phyloP scores from a whole-genome alignment of 1,140 invertebrate species.

The Mycetomoellerius zeteki region DNA sequence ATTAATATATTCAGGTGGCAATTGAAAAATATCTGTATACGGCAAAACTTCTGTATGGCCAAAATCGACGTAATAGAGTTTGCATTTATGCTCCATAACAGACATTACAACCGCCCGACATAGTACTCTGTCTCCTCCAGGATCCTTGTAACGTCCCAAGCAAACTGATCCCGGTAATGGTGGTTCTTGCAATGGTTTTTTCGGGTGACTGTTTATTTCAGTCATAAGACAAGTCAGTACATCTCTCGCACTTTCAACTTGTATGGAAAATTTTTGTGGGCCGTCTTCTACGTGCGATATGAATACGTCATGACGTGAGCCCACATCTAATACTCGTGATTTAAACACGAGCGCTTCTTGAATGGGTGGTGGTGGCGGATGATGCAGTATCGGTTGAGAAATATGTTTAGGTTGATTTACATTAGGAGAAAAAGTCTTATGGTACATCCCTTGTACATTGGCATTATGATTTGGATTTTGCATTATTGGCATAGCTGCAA shows the following conservation, averaged over 20 bases:
- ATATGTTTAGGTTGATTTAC: conserved; percentile 54
- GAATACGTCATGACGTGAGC: conserved; percentile 89
- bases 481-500: conserved; percentile 24
- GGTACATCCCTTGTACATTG: conserved; percentile 41
- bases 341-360: conserved; percentile 88
- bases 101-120: conserved; percentile 92
- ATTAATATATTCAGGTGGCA: conserved; percentile 90
- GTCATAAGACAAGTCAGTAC: conserved; percentile 90
- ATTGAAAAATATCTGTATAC: conserved; percentile 90
- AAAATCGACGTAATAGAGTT: conserved; percentile 93
- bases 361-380: not conserved
- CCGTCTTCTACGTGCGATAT: conserved; percentile 93
- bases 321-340: conserved; percentile 88
- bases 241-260: conserved; percentile 88
- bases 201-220: conserved; percentile 88
- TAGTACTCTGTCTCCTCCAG: conserved; percentile 89
- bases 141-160: conserved; percentile 89
- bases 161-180: conserved; percentile 91
- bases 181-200: conserved; percentile 88
- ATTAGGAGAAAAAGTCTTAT: conserved; percentile 28
- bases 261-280: conserved; percentile 91
- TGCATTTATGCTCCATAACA: conserved; percentile 88
- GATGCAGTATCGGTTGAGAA: conserved; percentile 1
- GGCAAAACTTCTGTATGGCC: conserved; percentile 91
- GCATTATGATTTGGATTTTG: conserved; percentile 39